phyloP scores from a whole-genome alignment of 2,797 vertebrate species.

The Helicolenus hilgendorfi region DNA sequence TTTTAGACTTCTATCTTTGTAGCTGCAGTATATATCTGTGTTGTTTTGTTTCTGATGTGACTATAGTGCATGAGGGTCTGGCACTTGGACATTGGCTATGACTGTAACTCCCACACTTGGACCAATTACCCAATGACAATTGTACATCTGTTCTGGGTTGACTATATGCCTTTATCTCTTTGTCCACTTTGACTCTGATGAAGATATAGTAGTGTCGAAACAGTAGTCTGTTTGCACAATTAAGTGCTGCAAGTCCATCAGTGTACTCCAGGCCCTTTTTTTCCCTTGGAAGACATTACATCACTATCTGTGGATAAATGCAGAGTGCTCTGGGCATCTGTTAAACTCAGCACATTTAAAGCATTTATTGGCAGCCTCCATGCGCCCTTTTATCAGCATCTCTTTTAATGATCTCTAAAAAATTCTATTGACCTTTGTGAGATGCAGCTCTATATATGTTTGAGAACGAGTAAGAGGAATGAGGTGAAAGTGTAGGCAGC shows the following conservation, averaged over 20 bases:
- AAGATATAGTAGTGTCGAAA: background rate
- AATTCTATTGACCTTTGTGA: background rate
- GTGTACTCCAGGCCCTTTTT: background rate
- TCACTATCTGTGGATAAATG: background rate
- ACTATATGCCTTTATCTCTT: background rate
- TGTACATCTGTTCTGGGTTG: background rate
- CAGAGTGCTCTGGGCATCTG: background rate
- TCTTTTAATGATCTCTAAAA: background rate
- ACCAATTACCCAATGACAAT: background rate
- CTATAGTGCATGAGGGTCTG: background rate
- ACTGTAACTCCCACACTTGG: background rate
- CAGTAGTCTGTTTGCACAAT: background rate
- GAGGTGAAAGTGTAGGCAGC: background rate
- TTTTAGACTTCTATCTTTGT: background rate
- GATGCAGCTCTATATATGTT: background rate
- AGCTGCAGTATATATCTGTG: background rate
- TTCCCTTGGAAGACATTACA: background rate
- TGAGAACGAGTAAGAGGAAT: background rate
- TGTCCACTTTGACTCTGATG: background rate
- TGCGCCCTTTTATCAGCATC: background rate
- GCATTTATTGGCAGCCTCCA: background rate
- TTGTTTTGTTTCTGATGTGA: background rate
- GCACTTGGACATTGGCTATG: background rate
- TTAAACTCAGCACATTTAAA: conserved; percentile 8
- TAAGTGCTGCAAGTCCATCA: background rate